phyloP scores from a whole-genome alignment of 2,113 vertebrate species.

The Oncorhynchus gorbuscha region DNA sequence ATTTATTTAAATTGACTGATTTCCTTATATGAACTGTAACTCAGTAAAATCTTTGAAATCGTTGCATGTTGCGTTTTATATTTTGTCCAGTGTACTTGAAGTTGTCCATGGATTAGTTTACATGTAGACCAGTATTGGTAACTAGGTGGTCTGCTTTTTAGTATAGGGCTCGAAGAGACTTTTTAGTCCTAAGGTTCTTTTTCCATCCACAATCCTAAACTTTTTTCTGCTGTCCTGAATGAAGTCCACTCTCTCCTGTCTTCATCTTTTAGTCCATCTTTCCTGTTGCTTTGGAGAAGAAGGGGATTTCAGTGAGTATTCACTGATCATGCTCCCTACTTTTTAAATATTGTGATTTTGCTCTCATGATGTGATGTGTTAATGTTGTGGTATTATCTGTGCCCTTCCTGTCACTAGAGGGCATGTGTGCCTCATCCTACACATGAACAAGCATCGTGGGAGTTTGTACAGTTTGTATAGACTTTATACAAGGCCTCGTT shows the following conservation, averaged over 20 bases:
- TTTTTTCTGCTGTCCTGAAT: neutral
- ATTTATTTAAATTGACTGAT: no score
- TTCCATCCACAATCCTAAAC: neutral
- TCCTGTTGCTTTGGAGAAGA: conserved; percentile 84
- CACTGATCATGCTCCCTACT: conserved; percentile 55
- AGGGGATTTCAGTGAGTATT: conserved; percentile 81
- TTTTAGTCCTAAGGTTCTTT: neutral
- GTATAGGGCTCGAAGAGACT: neutral
- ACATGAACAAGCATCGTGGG: neutral
- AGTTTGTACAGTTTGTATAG: neutral
- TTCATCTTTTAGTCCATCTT: conserved; percentile 74
- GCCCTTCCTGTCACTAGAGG: conserved; percentile 24
- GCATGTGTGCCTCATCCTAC: conserved; percentile 40
- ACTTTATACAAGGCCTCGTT: neutral
- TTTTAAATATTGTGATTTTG: conserved; percentile 54
- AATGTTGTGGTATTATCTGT: conserved; percentile 41
- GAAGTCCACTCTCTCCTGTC: conserved; percentile 60
- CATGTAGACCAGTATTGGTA: neutral
- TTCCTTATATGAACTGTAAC: no score
- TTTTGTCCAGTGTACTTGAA: neutral
- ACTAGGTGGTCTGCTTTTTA: neutral
- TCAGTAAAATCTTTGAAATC: no score
- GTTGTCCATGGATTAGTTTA: neutral
- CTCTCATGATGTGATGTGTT: conserved; percentile 44
- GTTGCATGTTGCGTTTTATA: no score